phyloP scores from a whole-genome alignment of 2,113 vertebrate species.

The Oceanites oceanicus region DNA sequence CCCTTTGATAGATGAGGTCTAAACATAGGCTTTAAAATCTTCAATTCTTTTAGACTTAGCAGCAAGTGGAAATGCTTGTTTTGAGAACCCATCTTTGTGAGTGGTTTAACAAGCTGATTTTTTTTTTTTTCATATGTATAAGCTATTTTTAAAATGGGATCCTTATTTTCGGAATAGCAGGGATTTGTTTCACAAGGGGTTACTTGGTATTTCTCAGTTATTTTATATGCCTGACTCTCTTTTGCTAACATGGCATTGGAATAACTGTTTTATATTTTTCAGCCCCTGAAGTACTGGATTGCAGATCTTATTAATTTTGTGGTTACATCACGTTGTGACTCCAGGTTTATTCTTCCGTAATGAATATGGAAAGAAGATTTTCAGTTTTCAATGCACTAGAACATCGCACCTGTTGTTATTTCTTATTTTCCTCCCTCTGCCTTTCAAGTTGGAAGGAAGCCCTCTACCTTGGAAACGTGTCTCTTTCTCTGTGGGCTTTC shows the following conservation, averaged over 20 bases:
- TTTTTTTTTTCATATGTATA: neutral
- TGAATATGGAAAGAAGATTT: slow-evolving; percentile 38
- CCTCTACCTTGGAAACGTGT: slow-evolving; percentile 32
- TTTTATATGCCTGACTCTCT: neutral
- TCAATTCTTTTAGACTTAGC: neutral
- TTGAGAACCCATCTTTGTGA: neutral
- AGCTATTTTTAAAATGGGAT: neutral
- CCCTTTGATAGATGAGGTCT: neutral
- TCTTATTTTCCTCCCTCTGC: slow-evolving; percentile 50
- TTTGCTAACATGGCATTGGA: neutral
- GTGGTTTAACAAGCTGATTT: neutral
- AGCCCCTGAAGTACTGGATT: neutral
- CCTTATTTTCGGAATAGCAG: neutral
- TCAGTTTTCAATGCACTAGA: neutral
- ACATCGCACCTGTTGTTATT: slow-evolving; percentile 42
- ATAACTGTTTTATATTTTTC: neutral
- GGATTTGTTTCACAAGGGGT: neutral
- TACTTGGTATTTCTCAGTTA: neutral
- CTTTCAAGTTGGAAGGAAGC: slow-evolving; percentile 33
- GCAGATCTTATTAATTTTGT: neutral
- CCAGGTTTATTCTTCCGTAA: neutral
- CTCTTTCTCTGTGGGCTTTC: neutral
- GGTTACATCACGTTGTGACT: neutral
- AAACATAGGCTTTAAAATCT: neutral
- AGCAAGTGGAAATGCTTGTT: neutral